Conservation (phyloP, 2,113 vertebrate genomes). For the Leiothrix lutea region DNA sequence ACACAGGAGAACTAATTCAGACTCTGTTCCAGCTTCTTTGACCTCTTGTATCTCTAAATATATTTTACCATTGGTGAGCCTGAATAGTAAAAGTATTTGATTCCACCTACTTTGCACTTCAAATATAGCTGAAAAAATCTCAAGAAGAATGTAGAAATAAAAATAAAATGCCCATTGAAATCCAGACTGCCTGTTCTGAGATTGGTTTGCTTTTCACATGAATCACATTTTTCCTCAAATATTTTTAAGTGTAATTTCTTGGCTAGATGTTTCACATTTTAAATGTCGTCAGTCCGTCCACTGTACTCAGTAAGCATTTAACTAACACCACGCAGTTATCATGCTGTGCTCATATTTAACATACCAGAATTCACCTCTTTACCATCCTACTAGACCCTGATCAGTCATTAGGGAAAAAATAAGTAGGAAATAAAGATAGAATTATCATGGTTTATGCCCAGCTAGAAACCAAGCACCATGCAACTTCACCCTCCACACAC, state of each 20-base stretch:
- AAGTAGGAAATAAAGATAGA: neutral
- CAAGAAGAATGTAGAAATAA: slow-evolving; percentile 9
- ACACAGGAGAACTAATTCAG: slow-evolving; percentile 3
- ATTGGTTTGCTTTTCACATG: neutral
- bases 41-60: slow-evolving; percentile 24
- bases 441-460: neutral
- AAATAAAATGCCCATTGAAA: neutral
- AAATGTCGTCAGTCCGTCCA: neutral
- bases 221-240: neutral
- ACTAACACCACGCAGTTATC: neutral
- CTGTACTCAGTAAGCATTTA: neutral
- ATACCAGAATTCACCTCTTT: neutral
- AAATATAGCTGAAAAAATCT: slow-evolving; percentile 12
- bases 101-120: slow-evolving; percentile 13
- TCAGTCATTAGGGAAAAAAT: neutral
- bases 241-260: neutral
- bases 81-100: slow-evolving; percentile 24
- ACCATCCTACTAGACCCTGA: neutral
- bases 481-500: neutral
- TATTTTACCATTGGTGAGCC: neutral
- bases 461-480: fast-evolving
- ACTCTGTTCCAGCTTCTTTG: neutral
- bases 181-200: neutral
- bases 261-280: slow-evolving; percentile 14
- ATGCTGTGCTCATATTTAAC: neutral